Evolutionary conservation across 1,140 invertebrate genomes (phyloP).

Genomic region (Pygmarrhopalites habei): DNA sequence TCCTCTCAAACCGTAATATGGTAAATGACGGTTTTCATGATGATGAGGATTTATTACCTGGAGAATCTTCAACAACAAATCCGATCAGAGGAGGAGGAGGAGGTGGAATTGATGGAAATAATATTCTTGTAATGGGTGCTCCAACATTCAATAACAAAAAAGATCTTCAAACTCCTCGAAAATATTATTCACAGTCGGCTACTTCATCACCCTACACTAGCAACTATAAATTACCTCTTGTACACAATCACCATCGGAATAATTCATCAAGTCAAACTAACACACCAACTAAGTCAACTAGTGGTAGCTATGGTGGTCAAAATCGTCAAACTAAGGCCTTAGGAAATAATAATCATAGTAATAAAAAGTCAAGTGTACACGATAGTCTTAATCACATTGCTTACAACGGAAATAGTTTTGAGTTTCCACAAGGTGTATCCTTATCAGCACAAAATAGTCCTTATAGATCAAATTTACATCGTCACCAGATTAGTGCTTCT

Average conservation of each 20-base stretch:
- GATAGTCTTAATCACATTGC: constrained; percentile 29
- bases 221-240: constrained; percentile 17
- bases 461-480: background rate
- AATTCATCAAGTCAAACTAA: constrained; percentile 14
- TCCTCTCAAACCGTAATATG: constrained; percentile 23
- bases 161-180: too few species aligned
- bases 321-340: background rate
- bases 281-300: constrained; percentile 15
- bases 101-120: too few species aligned
- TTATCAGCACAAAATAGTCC: background rate
- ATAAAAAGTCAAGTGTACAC: constrained; percentile 18
- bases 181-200: constrained; percentile 27
- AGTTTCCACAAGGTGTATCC: background rate
- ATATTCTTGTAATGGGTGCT: too few species aligned
- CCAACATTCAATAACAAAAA: too few species aligned
- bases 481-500: background rate
- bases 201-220: constrained; percentile 35
- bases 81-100: too few species aligned
- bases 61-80: background rate
- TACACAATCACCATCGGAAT: constrained; percentile 1
- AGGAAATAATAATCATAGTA: background rate
- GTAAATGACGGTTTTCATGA: constrained; percentile 32
- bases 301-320: background rate
- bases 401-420: background rate
- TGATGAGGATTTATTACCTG: constrained; percentile 28